Base-by-base conservation (phyloP, 2,888 invertebrate species). In the Leistus spinibarbis region DNA sequence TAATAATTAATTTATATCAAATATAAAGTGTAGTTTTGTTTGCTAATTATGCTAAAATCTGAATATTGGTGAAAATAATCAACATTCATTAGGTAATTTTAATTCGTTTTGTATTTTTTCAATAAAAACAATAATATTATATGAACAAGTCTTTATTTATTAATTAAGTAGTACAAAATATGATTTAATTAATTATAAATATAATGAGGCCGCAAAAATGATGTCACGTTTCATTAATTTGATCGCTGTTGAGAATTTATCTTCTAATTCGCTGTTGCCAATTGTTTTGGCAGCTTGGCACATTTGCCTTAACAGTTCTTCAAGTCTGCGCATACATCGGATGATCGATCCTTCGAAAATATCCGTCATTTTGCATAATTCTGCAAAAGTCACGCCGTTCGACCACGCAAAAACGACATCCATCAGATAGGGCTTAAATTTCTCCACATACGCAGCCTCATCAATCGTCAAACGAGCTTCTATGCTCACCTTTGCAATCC, bases 151-250 rank as follows among this genome's bases (percentile, higher is more conserved):
- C 7, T 40, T 40, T 40, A 40, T 40, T 40, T 16, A 60, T 60
- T 60, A 60, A 20, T 60, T 60, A 13, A 13, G 40, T 10, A 40
- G 40, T 40, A 60, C 60, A 60, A 60, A 20, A 60, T 10, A 60
- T 17, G 1, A 60, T 5, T 20, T 19, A 16, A 60, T n/a, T 40
- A 40, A 60, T 89, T 90, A 96, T 80, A 97, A 88, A 86, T 99
- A 99, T 69, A 99, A 90, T 86, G 98, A 98, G 75, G 99, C 98
- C 20, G 99, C 99, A 87, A 99, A 99, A n/a, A 99, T 96, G 83
- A 99, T 99, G 85, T 99, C 99, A 79, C 99, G 90, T 86, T 99
- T 99, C 76, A 99, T 91, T 78, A 95, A 86, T 82, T 93, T 94
- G 79, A 98, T 94, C 76, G 95, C 95, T 83, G 96, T 95, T 79